Conservation (phyloP, 2,888 invertebrate genomes). For the Pecten maximus region DNA sequence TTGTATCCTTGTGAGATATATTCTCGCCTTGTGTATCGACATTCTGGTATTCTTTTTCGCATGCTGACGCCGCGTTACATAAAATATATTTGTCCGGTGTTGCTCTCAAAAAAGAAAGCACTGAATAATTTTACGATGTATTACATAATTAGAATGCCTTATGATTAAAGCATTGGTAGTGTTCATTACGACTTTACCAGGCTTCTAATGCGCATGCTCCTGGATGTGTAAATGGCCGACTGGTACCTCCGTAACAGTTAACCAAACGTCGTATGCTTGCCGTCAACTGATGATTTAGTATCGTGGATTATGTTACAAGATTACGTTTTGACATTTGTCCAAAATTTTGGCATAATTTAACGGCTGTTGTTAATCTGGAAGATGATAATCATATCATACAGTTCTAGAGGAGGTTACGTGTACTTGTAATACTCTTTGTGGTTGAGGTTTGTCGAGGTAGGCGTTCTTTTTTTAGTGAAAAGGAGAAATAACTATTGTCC, state of each 20-base stretch:
- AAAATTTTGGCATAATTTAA: background rate
- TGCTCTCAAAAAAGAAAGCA: too few species aligned
- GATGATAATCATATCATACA: background rate
- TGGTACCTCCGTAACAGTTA: background rate
- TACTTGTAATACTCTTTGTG: background rate
- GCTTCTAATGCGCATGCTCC: too few species aligned
- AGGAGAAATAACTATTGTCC: background rate
- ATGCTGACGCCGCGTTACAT: too few species aligned
- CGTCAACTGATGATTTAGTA: background rate
- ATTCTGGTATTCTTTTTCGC: too few species aligned
- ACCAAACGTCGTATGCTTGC: background rate
- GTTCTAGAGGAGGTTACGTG: background rate
- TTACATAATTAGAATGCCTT: too few species aligned
- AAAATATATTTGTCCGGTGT: too few species aligned
- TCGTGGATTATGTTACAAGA: background rate
- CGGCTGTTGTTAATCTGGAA: background rate
- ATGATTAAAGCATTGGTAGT: too few species aligned
- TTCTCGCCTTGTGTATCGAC: too few species aligned
- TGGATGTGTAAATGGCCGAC: too few species aligned
- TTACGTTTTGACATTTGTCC: background rate
- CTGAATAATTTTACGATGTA: too few species aligned
- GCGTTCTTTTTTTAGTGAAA: background rate
- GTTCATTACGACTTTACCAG: too few species aligned
- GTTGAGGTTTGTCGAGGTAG: background rate
- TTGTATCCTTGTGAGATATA: too few species aligned